Conservation (phyloP, 2,888 invertebrate genomes). For the Erebia palarica region DNA sequence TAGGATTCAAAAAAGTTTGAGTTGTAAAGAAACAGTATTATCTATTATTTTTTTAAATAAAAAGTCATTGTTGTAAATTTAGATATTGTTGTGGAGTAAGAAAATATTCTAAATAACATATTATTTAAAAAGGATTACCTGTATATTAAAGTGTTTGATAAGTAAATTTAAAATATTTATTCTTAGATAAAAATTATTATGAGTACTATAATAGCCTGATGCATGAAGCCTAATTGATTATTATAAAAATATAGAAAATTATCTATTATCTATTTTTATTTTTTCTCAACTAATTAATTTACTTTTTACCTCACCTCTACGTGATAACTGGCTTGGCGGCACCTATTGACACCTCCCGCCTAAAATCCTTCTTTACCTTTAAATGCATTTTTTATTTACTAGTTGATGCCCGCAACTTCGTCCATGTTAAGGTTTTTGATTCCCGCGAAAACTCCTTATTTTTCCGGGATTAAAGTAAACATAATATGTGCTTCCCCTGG, state of each 20-base stretch:
- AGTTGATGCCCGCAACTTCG: too few species aligned
- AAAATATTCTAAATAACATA: too few species aligned
- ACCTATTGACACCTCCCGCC: too few species aligned
- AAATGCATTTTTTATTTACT: too few species aligned
- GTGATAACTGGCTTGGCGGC: too few species aligned
- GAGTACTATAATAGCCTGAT: slow-evolving; percentile 23
- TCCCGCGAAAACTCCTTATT: too few species aligned
- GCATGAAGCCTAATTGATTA: slow-evolving; percentile 27
- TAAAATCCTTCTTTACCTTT: too few species aligned
- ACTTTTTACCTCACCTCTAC: background rate
- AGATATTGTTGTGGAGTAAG: too few species aligned
- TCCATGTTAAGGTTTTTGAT: too few species aligned
- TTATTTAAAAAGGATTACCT: background rate
- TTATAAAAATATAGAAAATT: slow-evolving; percentile 16
- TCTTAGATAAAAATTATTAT: slow-evolving; percentile 10
- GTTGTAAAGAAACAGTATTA: background rate
- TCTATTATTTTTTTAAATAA: background rate
- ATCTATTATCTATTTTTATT: background rate
- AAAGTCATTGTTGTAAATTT: background rate
- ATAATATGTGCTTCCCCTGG: too few species aligned
- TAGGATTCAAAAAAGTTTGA: background rate
- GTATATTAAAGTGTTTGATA: background rate
- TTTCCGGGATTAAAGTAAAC: too few species aligned
- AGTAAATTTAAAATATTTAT: slow-evolving; percentile 2
- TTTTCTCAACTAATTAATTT: background rate